Base-by-base conservation (phyloP, 2,888 invertebrate species). In the Pristionchus maxplancki region DNA sequence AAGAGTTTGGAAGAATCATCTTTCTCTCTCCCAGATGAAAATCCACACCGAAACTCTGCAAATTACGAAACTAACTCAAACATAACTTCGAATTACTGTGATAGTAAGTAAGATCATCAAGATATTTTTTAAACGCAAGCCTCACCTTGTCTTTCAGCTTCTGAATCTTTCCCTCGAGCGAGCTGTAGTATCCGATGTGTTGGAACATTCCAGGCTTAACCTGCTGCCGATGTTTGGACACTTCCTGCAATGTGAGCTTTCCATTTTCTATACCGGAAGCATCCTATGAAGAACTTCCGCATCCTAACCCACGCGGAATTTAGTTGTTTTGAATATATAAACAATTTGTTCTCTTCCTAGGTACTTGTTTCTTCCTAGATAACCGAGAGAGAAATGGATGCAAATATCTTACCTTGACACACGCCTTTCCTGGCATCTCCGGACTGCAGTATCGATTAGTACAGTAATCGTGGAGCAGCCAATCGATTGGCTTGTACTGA, bases 401-500 rank as follows among this genome's bases (percentile, higher is more conserved):
- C 28, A 67, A 67, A n/a, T 34, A 13, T 4, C 71, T 74, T 17
- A 88, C 88, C 24, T 64, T 78, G 2, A 96, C 96, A 94, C 98
- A 99, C 91, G 97, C 96, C 96, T 97, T 97, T 97, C 98, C 96
- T n/a, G 96, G 96, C 91, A 95, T 95, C 90, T 96, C 96, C 81
- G 95, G 95, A 88, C 95, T 95, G 95, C 98, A 99, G n/a, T 97
- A 97, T 95, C 97, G 97, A 6, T 97, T 97, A 89, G 97, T 96
- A 88, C 98, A 96, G 91, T 98, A 96, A 95, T 97, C 97, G 93
- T 98, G 97, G 20, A 98, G 95, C 11, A 99, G 96, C 98, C 98
- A 99, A 95, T 99, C 98, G 0, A 98, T 98, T 0, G 99, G 98
- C 95, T 98, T 98, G 94, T 98, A 97, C 94, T 97, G 97, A 95